phyloP scores from a whole-genome alignment of 2,888 invertebrate genomes.

The Trissolcus brochymenae region DNA sequence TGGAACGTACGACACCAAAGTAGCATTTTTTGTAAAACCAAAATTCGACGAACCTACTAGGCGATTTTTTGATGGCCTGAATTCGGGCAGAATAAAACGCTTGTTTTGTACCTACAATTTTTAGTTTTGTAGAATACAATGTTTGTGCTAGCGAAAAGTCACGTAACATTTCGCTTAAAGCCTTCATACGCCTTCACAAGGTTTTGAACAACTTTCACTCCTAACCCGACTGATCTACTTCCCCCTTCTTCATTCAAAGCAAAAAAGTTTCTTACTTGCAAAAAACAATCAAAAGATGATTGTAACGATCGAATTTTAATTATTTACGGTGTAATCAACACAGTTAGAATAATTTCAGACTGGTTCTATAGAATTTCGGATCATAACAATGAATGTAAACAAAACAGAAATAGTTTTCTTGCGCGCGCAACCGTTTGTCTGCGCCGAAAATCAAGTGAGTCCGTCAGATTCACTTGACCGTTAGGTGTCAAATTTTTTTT shows the following conservation, averaged over 20 bases:
- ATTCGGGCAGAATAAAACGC: slow-evolving; percentile 14
- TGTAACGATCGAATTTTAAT: background rate
- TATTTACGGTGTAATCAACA: background rate
- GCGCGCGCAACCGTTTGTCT: background rate
- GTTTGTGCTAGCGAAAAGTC: background rate
- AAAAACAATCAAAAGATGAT: background rate
- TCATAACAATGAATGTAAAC: background rate
- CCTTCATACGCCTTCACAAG: slow-evolving; percentile 14
- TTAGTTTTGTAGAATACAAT: slow-evolving; percentile 5
- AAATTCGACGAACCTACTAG: slow-evolving; percentile 3
- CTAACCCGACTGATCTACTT: slow-evolving; percentile 1
- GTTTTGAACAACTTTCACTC: slow-evolving; percentile 12
- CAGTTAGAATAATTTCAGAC: background rate
- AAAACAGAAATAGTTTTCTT: background rate
- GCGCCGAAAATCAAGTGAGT: background rate
- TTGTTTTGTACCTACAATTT: slow-evolving; percentile 7
- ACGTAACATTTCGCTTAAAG: slow-evolving; percentile 19
- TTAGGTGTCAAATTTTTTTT: background rate
- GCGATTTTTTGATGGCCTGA: slow-evolving; percentile 6
- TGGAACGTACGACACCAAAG: slow-evolving; percentile 28
- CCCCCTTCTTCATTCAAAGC: background rate
- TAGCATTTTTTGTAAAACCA: slow-evolving; percentile 32
- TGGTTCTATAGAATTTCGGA: background rate
- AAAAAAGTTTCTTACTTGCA: too few relatives aligned
- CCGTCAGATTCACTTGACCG: background rate